These are phyloP conservation scores for Lathamus discolor DNA, from an alignment of 2,113 vertebrate genomes.

Conservation along the genomic window DNA sequence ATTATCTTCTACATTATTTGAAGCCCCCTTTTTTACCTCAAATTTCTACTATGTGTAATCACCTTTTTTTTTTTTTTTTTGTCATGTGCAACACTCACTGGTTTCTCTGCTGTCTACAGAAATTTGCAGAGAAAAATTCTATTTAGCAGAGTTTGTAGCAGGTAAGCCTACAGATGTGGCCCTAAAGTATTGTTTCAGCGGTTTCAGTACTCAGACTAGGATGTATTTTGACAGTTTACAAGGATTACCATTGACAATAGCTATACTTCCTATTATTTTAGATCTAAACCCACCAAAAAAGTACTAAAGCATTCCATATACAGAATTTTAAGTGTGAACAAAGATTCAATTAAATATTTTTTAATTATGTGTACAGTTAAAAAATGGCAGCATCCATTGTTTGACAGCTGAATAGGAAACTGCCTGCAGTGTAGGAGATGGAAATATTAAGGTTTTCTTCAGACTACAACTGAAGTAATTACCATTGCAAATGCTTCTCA, in stretches of 20 bases:
- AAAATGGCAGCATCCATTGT: not conserved
- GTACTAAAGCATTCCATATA: not conserved
- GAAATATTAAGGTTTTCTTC: not conserved
- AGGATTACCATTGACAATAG: not conserved
- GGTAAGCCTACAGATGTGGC: not conserved
- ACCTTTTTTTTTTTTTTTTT: not conserved
- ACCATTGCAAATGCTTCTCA: conserved; percentile 33
- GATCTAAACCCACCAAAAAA: not conserved
- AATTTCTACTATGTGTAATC: not conserved
- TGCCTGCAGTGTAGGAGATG: not conserved
- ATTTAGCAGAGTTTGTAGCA: not conserved
- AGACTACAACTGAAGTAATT: not conserved
- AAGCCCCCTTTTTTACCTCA: not conserved
- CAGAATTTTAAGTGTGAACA: not conserved
- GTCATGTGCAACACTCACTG: not conserved
- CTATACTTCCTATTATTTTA: not conserved
- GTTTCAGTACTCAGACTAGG: not conserved
- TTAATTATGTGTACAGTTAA: not conserved
- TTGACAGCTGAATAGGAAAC: not conserved
- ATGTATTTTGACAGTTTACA: not conserved
- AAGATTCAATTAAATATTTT: not conserved
- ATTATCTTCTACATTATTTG: not conserved
- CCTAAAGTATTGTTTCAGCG: not conserved
- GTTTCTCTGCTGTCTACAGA: not conserved
- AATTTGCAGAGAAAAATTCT: not conserved